A percentile compares a stretch with the other conserved stretches of the same genome.
phyloP scores from a whole-genome alignment of 2,113 vertebrate species.

The Petaurus breviceps region DNA sequence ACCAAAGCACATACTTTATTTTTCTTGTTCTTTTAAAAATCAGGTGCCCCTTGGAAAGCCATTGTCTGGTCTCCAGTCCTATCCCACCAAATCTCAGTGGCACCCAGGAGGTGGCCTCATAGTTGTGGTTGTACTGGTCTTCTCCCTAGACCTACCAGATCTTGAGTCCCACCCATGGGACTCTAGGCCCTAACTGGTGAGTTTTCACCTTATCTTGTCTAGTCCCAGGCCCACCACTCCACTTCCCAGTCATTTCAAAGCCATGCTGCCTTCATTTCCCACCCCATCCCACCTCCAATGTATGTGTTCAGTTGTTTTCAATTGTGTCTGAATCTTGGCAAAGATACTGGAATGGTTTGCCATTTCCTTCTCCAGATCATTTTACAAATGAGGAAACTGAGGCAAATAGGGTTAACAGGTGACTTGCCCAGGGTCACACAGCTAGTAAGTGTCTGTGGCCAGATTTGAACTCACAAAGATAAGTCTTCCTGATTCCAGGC shows the following conservation, averaged over 20 bases:
- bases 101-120: not conserved
- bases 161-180: too few relatives aligned
- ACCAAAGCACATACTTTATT: too few relatives aligned
- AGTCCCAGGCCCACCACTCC: too few relatives aligned
- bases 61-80: not conserved
- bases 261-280: too few relatives aligned
- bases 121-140: not conserved
- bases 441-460: not conserved
- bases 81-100: too few relatives aligned
- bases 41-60: not conserved
- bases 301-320: too few relatives aligned
- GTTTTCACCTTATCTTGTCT: not conserved
- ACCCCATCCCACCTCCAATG: too few relatives aligned
- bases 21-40: too few relatives aligned
- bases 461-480: not conserved
- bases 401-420: not conserved
- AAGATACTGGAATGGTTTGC: too few relatives aligned
- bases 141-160: not conserved
- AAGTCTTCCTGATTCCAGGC: not conserved
- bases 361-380: too few relatives aligned
- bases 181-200: not conserved
- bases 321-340: too few relatives aligned
- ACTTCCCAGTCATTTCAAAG: too few relatives aligned
- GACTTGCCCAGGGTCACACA: not conserved
- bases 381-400: not conserved